Evolutionary conservation across 2,113 vertebrate genomes (phyloP).

Genomic region (Gobiocypris rarus): DNA sequence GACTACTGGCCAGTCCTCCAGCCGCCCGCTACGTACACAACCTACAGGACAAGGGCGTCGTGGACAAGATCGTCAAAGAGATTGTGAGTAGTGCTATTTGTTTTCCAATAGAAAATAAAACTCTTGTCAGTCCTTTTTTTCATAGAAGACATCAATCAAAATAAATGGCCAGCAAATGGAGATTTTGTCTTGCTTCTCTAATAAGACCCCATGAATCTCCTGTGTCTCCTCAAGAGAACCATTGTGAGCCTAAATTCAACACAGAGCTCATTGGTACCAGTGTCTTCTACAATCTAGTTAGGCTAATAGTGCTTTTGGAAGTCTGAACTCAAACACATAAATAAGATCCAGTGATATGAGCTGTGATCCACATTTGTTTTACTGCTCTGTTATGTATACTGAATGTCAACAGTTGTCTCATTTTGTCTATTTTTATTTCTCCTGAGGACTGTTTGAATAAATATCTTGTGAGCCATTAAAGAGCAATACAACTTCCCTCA

Average conservation of each 20-base stretch:
- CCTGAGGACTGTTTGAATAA: not conserved
- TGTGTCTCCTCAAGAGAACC: not conserved
- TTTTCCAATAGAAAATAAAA: not conserved
- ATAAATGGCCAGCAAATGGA: not conserved
- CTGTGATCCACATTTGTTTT: not conserved
- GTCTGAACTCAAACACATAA: no score
- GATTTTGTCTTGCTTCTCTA: not conserved
- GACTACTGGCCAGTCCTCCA: constrained; percentile 81
- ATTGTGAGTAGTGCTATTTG: constrained; percentile 77
- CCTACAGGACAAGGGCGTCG: constrained; percentile 80
- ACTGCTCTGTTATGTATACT: not conserved
- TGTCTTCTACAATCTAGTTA: not conserved
- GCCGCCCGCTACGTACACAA: constrained; percentile 85
- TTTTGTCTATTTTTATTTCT: not conserved
- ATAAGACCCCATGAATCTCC: not conserved
- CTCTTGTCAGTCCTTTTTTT: not conserved
- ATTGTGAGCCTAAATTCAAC: not conserved
- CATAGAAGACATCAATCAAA: no score
- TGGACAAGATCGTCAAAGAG: constrained; percentile 83
- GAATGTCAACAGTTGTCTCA: no score
- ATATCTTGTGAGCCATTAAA: not conserved
- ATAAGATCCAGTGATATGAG: not conserved
- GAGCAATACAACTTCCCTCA: no score
- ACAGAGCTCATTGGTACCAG: not conserved
- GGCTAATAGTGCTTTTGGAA: no score